Conservation (phyloP, 2,888 invertebrate species). For the Trisateles emortualis region DNA sequence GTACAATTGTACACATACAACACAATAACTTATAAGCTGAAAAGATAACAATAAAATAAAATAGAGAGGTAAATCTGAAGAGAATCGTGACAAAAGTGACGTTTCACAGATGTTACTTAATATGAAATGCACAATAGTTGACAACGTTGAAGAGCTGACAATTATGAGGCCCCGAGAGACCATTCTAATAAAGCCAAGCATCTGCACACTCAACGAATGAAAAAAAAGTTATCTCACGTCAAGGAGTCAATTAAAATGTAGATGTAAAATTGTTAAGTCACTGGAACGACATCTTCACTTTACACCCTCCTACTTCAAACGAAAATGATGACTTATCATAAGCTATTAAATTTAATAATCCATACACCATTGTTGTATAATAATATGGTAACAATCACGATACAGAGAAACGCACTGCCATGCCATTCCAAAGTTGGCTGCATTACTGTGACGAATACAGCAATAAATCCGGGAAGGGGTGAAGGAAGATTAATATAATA, state of each 20-base stretch:
- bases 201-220: constrained; percentile 45
- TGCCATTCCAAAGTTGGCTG: constrained; percentile 59
- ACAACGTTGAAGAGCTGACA: constrained; percentile 28
- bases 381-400: constrained; percentile 57
- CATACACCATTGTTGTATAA: constrained; percentile 59
- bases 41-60: constrained; percentile 8
- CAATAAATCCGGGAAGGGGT: constrained; percentile 64
- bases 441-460: constrained; percentile 71
- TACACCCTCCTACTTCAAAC: constrained; percentile 43
- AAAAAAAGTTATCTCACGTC: constrained; percentile 41
- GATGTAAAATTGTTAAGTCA: constrained; percentile 60
- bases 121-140: constrained; percentile 33
- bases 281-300: constrained; percentile 42
- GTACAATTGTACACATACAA: neutral
- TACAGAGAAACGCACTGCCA: constrained; percentile 54
- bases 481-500: constrained; percentile 67
- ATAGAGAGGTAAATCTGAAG: constrained; percentile 11
- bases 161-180: constrained; percentile 42
- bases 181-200: constrained; percentile 28
- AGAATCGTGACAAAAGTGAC: constrained; percentile 14
- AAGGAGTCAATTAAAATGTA: constrained; percentile 53
- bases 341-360: constrained; percentile 61
- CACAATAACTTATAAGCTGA: neutral
- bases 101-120: constrained; percentile 22
- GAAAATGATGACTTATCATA: constrained; percentile 59